These are phyloP conservation scores for Lepisosteus oculatus DNA, from an alignment of 2,113 vertebrate species.

Conservation along the genomic window DNA sequence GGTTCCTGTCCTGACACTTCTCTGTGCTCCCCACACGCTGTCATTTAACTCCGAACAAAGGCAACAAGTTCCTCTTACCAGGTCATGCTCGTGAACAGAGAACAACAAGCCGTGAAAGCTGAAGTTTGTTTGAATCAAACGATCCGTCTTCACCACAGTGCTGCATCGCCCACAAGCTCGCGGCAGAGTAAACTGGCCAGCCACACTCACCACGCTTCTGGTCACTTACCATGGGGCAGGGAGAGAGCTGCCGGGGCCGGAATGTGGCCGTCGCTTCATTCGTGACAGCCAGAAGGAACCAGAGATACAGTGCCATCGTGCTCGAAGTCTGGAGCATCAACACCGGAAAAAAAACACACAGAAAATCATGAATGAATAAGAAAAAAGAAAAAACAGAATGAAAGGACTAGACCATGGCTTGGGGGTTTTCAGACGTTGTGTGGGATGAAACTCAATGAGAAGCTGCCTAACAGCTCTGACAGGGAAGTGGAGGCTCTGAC, in stretches of 20 bases:
- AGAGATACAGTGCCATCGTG: slow-evolving; percentile 73
- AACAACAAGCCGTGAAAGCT: no score
- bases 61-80: no score
- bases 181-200: neutral
- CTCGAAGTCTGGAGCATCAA: slow-evolving; percentile 51
- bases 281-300: slow-evolving; percentile 68
- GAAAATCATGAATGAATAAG: slow-evolving; percentile 33
- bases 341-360: slow-evolving; percentile 29
- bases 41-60: no score
- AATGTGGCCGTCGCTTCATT: slow-evolving; percentile 50
- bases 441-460: no score
- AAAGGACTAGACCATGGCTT: neutral
- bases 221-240: slow-evolving; percentile 77
- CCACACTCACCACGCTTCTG: neutral
- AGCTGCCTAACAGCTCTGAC: no score
- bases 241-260: slow-evolving; percentile 41
- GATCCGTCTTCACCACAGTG: no score
- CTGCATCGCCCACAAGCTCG: neutral
- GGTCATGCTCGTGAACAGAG: no score
- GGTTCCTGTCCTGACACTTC: no score
- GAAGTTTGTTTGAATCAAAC: no score
- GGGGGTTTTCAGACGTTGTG: no score
- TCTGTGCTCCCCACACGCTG: no score
- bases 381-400: slow-evolving; percentile 8
- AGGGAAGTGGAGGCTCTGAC: no score